Conservation (phyloP, 2,888 invertebrate species). For the Sicus ferrugineus region DNA sequence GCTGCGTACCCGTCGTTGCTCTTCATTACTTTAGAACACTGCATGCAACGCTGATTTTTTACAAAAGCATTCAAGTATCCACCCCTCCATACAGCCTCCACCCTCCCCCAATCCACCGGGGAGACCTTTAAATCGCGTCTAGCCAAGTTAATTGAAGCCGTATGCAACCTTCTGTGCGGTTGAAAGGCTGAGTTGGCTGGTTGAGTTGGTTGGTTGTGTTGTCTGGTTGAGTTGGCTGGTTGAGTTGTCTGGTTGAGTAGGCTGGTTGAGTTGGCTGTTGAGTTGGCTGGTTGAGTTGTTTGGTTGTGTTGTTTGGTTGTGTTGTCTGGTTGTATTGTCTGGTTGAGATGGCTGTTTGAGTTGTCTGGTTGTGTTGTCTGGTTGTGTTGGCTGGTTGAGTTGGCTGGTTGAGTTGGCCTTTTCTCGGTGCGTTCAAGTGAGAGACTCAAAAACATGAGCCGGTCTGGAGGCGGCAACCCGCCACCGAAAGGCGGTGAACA, state of each 20-base stretch:
- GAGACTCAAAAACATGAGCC: not conserved
- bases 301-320: not conserved
- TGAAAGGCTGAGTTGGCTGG: too few relatives aligned
- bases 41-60: conserved; percentile 23
- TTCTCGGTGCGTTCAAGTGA: not conserved
- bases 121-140: not conserved
- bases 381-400: not conserved
- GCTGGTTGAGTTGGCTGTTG: not conserved
- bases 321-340: not conserved
- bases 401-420: not conserved
- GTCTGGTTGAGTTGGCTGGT: not conserved
- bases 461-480: not conserved
- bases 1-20: not conserved
- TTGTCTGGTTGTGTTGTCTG: not conserved
- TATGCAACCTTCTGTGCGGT: not conserved
- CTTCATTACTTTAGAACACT: not conserved
- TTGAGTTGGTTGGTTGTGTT: not conserved
- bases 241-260: not conserved
- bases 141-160: conserved; percentile 7
- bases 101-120: conserved; percentile 13
- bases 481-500: not conserved
- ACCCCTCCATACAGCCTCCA: too few relatives aligned
- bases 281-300: not conserved
- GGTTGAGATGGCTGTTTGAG: not conserved
- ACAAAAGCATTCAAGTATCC: conserved; percentile 14